These are phyloP conservation scores for Villa cingulata DNA, from an alignment of 2,888 invertebrate genomes.

Conservation along the genomic window DNA sequence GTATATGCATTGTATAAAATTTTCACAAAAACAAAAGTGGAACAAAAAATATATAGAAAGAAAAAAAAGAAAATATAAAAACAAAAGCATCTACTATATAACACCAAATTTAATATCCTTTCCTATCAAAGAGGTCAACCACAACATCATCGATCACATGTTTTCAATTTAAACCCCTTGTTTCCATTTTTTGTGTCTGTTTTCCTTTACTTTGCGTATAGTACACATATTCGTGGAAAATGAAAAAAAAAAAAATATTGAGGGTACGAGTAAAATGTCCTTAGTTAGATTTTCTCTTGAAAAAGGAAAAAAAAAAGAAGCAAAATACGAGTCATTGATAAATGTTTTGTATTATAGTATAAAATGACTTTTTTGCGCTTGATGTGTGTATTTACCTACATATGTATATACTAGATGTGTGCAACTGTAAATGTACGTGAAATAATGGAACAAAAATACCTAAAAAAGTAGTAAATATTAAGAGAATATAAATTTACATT, in stretches of 20 bases:
- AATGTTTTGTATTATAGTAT: slow-evolving; percentile 10
- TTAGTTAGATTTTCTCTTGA: background rate
- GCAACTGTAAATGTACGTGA: background rate
- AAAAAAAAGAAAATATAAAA: background rate
- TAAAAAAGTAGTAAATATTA: background rate
- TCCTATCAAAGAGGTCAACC: slow-evolving; percentile 11
- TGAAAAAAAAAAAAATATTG: too few relatives aligned
- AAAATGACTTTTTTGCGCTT: background rate
- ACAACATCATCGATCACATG: slow-evolving; percentile 13
- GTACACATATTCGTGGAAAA: background rate
- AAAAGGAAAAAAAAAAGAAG: too few relatives aligned
- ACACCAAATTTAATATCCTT: background rate
- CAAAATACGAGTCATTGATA: slow-evolving; percentile 9
- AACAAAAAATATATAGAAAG: background rate
- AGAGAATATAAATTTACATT: background rate
- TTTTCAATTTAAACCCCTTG: slow-evolving; percentile 9
- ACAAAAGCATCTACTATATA: too few relatives aligned
- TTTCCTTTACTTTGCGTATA: background rate
- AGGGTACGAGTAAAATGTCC: background rate
- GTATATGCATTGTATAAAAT: background rate
- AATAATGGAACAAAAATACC: background rate
- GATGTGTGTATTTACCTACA: background rate
- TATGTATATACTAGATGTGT: background rate
- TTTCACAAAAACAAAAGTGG: background rate
- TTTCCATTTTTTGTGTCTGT: background rate